Base-by-base conservation (phyloP, 2,888 invertebrate species). In the Scelioninae gen. 2 region DNA sequence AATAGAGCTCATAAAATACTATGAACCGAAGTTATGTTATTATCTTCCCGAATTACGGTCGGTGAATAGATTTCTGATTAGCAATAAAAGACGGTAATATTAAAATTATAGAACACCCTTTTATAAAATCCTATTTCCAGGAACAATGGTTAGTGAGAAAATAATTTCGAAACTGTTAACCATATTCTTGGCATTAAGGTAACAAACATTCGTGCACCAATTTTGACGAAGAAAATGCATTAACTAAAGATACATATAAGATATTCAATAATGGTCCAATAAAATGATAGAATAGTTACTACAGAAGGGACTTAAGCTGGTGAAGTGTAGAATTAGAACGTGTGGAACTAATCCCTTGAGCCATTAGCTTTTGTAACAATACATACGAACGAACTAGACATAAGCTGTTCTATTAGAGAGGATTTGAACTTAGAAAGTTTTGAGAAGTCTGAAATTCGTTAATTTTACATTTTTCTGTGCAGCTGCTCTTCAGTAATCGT, bases 361-460 rank as follows among this genome's bases (percentile, higher is more conserved):
- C 48, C 48, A 48, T 48, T 48, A 48, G 48, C 48, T 48, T 48
- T 31, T 48, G 48, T 31, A 48, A 48, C 31, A 31, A 48, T 48
- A 31, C 31, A 48, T 28, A 31, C 25, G 13, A 13, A 22, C 25
- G 45, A 25, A 45, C 45, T 45, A 45, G 45, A 45, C 25, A 45
- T 45, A 45, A 45, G 45, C 48, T 48, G 31, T 48, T 48, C 48
- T 48, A 48, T 48, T 48, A 48, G 28, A 18, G 48, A 46, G 48
- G 48, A 48, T 48, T 48, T 48, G 10, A 48, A 48, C 10, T 48
- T 48, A 22, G 28, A 48, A 48, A 48, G 22, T 48, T 11, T 31
- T 6, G 48, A 16, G 16, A 31, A 48, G 16, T 48, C 22, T 6
- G n/a, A 48, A 31, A 31, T 48, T 31, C 22, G 31, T 48, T 48